A percentile compares a stretch with the other conserved stretches of the same genome.
Evolutionary conservation across 2,113 vertebrate genomes (phyloP).

Genomic region (Phaethornis superciliosus): DNA sequence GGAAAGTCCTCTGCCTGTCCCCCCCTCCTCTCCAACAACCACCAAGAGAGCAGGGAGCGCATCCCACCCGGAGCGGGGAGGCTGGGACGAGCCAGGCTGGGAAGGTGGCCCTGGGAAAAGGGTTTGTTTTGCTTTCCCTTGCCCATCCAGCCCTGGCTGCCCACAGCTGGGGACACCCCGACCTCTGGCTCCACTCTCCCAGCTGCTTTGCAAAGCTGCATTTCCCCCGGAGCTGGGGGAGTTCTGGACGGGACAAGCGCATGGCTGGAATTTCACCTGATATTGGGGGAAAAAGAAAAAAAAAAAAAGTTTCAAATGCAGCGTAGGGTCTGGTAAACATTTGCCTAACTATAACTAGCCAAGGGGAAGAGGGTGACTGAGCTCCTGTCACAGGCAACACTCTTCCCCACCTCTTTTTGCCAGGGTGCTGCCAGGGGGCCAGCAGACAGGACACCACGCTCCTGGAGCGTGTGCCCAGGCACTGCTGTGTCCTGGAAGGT

Average conservation of each 20-base stretch:
- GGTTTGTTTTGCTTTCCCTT: neutral
- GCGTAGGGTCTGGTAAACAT: fast-evolving
- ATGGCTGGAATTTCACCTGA: neutral
- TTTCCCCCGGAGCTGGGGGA: fast-evolving
- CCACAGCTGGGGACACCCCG: neutral
- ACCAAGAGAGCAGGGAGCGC: too few relatives aligned
- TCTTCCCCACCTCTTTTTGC: neutral
- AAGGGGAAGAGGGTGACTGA: neutral
- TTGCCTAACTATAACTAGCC: neutral
- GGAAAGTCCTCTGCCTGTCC: neutral
- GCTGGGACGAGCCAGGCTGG: neutral
- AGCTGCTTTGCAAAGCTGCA: too few relatives aligned
- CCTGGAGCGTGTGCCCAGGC: too few relatives aligned
- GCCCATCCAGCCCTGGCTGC: neutral
- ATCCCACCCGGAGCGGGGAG: neutral
- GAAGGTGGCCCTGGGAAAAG: neutral
- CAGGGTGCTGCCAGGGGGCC: neutral
- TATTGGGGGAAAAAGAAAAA: neutral
- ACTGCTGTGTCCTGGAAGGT: too few relatives aligned
- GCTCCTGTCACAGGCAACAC: neutral
- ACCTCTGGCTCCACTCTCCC: too few relatives aligned
- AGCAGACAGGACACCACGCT: too few relatives aligned
- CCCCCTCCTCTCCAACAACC: neutral
- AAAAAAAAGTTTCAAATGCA: neutral
- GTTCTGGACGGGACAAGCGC: fast-evolving